Base-by-base conservation (phyloP, 2,797 vertebrate genomes). In the Pipistrellus kuhlii region DNA sequence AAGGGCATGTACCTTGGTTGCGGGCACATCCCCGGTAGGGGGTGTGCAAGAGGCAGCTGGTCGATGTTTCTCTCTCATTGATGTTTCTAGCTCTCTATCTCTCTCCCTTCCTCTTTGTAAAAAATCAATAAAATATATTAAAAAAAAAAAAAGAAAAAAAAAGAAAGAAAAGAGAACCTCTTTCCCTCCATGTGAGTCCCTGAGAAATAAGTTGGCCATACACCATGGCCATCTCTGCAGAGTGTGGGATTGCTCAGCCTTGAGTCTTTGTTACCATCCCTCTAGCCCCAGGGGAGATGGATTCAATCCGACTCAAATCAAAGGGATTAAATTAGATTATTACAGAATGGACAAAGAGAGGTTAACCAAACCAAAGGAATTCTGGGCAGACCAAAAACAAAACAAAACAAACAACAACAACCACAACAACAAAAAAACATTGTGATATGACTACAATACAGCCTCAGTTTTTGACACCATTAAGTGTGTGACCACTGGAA, bases 241-340 rank as follows among this genome's bases (percentile, higher is more conserved):
- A 32, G 73, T 51, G 76, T 55, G 55, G 71, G 46, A 85, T 11
- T 59, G 15, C 41, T 57, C 20, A 91, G 17, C 64, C 25, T 1
- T 14, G 62, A 23, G 57, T 72, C 71, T 92, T 85, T 53, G 51
- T 69, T 86, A 68, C 18, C 25, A 51, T 85, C 51, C 21, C 3
- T 38, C 81, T 78, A 82, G 57, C 8, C 6, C 55, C 59, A 68
- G 75, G 8, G 27, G 4, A 77, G 17, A 75, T 57, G 14, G 44
- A 93, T 80, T 96, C 55, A 85, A 55, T 87, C 30, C 21, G 41
- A 76, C 5, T 92, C 69, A 88, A 78, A 94, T 17, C 88, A 90
- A 95, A 93, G 41, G n/a, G 9, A 77, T 53, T 87, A 23, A 93
- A 77, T 5, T 87, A 59, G 35, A 81, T 95, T 93, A 85, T 78